These are phyloP conservation scores for Halictus quadricinctus DNA, from an alignment of 2,888 invertebrate genomes.

Conservation along the genomic window DNA sequence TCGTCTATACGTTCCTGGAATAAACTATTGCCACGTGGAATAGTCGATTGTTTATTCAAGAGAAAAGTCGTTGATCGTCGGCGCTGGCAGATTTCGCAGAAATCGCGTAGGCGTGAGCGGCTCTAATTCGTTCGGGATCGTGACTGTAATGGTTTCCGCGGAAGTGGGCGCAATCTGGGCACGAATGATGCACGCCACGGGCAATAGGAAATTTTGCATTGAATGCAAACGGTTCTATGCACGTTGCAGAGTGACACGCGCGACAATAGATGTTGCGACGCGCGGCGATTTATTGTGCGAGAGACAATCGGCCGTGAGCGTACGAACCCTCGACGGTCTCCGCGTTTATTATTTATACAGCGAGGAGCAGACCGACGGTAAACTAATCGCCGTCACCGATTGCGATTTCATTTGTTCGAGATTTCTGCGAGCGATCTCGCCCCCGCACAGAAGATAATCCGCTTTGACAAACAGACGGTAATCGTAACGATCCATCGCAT, in stretches of 20 bases:
- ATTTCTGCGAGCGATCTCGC: neutral
- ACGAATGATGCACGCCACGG: slow-evolving; percentile 7
- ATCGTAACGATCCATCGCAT: slow-evolving; percentile 46
- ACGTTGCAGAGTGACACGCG: slow-evolving; percentile 16
- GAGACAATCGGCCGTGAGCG: neutral
- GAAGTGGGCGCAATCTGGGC: slow-evolving; percentile 31
- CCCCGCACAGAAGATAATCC: neutral
- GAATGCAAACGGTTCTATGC: slow-evolving; percentile 28
- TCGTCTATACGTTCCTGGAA: neutral
- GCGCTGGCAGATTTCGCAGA: neutral
- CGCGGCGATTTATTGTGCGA: slow-evolving; percentile 13
- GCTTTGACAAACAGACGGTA: neutral
- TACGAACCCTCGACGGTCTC: neutral
- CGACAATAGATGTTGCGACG: slow-evolving; percentile 13
- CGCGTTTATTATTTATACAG: neutral
- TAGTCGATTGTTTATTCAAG: neutral
- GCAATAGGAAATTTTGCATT: slow-evolving; percentile 22
- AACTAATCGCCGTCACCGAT: neutral
- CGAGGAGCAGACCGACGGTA: neutral
- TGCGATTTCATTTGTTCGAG: neutral
- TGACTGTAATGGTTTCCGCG: slow-evolving; percentile 24
- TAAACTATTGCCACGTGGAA: neutral
- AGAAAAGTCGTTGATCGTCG: neutral
- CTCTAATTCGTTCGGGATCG: slow-evolving; percentile 18
- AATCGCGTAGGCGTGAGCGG: neutral